Percentiles rank a stretch among this genome's conserved stretches.
These are phyloP conservation scores for Hypolimnas misippus DNA, from an alignment of 2,888 invertebrate species.

Conservation along the genomic window DNA sequence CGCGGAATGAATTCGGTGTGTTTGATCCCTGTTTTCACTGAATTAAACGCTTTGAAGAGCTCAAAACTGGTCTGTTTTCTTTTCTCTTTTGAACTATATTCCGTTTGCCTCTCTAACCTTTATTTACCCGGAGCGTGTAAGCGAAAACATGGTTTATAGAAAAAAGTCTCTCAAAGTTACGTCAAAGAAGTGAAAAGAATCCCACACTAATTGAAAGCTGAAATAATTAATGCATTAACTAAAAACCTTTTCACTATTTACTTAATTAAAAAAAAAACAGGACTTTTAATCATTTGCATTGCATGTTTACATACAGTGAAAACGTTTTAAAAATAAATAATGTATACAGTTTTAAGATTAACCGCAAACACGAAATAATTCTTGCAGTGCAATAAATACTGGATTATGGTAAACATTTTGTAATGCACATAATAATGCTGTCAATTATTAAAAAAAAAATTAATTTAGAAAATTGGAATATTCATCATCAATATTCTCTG, in stretches of 20 bases:
- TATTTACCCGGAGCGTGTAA: not conserved
- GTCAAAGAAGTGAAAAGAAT: slow-evolving; percentile 2
- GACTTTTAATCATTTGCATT: not conserved
- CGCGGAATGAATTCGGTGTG: slow-evolving; percentile 39
- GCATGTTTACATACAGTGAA: slow-evolving; percentile 1
- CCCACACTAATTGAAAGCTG: not conserved
- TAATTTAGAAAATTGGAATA: no score
- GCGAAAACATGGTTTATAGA: slow-evolving; percentile 12
- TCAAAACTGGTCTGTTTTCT: not conserved
- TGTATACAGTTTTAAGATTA: not conserved
- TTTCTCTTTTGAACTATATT: slow-evolving; percentile 9
- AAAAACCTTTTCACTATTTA: not conserved
- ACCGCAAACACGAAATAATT: slow-evolving; percentile 1
- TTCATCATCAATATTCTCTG: no score
- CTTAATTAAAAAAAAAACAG: not conserved
- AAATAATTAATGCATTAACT: slow-evolving; percentile 5
- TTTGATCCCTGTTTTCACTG: slow-evolving; percentile 40
- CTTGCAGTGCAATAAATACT: not conserved
- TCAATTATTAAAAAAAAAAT: no score
- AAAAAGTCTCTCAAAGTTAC: not conserved
- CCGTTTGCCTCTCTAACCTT: slow-evolving; percentile 11
- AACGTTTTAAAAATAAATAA: not conserved
- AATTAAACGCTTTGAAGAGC: slow-evolving; percentile 35
- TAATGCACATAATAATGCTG: not conserved
- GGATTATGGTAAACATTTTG: not conserved